Percentiles rank a stretch among this genome's conserved stretches.
Evolutionary conservation across 1,140 invertebrate genomes (phyloP).

Genomic region (Sesamia nonagrioides): DNA sequence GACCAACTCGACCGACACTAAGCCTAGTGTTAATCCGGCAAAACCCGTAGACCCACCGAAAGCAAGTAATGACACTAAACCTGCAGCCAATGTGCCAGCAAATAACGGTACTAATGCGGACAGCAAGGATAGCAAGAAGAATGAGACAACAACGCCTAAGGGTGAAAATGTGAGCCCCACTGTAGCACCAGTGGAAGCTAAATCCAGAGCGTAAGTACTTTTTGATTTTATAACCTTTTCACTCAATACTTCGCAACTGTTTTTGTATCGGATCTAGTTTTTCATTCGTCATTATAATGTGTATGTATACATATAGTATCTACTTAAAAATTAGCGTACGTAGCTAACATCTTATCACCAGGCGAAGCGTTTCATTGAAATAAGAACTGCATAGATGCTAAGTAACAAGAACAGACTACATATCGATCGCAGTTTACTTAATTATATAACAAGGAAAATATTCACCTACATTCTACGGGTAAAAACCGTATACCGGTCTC

Average conservation of each 20-base stretch:
- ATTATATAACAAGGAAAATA: constrained; percentile 8
- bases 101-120: constrained; percentile 11
- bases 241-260: neutral
- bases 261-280: too few species aligned
- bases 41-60: constrained; percentile 1
- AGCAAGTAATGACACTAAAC: neutral
- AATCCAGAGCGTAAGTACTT: constrained; percentile 42
- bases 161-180: constrained; percentile 16
- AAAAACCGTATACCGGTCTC: neutral
- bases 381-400: neutral
- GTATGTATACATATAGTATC: too few species aligned
- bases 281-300: too few species aligned
- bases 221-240: neutral
- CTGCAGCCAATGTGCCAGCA: neutral
- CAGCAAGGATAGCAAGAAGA: constrained; percentile 4
- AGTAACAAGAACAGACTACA: neutral
- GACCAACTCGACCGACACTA: neutral
- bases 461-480: neutral
- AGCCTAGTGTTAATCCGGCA: neutral
- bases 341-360: too few species aligned
- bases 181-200: constrained; percentile 6
- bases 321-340: neutral
- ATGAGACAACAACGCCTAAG: constrained; percentile 14
- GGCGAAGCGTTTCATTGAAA: too few species aligned
- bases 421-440: neutral